These are phyloP conservation scores for Neopelma chrysocephalum DNA, from an alignment of 2,797 vertebrate species.

Conservation along the genomic window DNA sequence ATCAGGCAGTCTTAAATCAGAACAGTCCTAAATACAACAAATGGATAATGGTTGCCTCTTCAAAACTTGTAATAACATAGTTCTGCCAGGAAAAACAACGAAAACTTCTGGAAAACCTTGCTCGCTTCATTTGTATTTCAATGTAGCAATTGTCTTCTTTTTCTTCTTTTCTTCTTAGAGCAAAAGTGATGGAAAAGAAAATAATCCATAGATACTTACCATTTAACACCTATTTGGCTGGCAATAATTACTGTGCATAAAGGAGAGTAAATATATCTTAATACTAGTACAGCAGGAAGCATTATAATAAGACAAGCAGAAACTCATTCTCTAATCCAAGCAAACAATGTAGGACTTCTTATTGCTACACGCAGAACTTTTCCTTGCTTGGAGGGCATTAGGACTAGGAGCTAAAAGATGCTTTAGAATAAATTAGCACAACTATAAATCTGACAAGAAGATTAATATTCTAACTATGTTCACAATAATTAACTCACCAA, in stretches of 20 bases:
- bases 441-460: constrained; percentile 41
- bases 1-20: background rate
- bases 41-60: background rate
- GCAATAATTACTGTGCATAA: background rate
- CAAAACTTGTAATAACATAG: background rate
- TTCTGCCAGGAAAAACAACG: background rate
- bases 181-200: background rate
- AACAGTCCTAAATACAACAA: background rate
- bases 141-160: background rate
- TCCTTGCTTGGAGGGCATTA: background rate
- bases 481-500: constrained; percentile 54
- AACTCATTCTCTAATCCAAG: background rate
- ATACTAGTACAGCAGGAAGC: background rate
- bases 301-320: background rate
- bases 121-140: background rate
- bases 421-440: constrained; percentile 33
- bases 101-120: background rate
- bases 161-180: background rate
- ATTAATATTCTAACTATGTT: constrained; percentile 59
- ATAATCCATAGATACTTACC: background rate
- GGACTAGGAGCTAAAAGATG: background rate
- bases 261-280: background rate
- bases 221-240: background rate
- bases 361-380: background rate
- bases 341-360: background rate